phyloP scores from a whole-genome alignment of 2,888 invertebrate species.

The Amblyjoppa proteus region DNA sequence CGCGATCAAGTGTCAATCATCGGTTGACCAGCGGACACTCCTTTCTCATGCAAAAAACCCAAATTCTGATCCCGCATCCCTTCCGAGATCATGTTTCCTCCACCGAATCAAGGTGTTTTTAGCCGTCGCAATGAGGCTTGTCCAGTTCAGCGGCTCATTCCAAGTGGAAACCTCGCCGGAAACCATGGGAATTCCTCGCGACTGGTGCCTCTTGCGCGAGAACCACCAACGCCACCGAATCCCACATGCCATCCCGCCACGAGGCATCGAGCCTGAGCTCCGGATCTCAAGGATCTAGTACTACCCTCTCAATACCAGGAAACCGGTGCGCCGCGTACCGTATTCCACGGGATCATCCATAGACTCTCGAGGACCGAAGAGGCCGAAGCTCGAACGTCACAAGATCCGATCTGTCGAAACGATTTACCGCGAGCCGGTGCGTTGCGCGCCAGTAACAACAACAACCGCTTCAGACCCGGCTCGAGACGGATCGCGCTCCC shows the following conservation, averaged over 20 bases:
- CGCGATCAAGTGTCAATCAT: neutral
- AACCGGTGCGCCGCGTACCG: neutral
- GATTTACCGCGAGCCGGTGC: conserved; percentile 78
- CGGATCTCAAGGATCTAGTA: conserved; percentile 1
- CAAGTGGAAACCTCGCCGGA: neutral
- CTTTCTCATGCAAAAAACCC: neutral
- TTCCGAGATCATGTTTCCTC: neutral
- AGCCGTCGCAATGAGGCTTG: neutral
- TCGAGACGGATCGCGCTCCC: neutral
- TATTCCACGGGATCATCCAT: conserved; percentile 63
- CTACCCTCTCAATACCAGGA: conserved; percentile 4
- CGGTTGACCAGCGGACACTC: neutral
- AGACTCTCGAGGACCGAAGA: neutral
- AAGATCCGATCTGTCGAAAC: conserved; percentile 79
- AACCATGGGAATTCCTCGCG: neutral
- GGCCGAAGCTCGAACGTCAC: conserved; percentile 57
- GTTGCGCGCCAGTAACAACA: conserved; percentile 73
- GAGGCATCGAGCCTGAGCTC: neutral
- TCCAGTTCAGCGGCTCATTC: neutral
- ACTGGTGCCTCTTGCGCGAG: neutral
- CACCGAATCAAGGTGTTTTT: neutral
- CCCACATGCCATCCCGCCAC: neutral
- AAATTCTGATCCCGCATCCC: neutral
- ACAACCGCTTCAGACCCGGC: conserved; percentile 35
- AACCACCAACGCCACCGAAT: conserved; percentile 1